Percentiles rank a stretch among this genome's conserved stretches.
Evolutionary conservation across 2,888 invertebrate genomes (phyloP).

Genomic region (Biston stratarius): DNA sequence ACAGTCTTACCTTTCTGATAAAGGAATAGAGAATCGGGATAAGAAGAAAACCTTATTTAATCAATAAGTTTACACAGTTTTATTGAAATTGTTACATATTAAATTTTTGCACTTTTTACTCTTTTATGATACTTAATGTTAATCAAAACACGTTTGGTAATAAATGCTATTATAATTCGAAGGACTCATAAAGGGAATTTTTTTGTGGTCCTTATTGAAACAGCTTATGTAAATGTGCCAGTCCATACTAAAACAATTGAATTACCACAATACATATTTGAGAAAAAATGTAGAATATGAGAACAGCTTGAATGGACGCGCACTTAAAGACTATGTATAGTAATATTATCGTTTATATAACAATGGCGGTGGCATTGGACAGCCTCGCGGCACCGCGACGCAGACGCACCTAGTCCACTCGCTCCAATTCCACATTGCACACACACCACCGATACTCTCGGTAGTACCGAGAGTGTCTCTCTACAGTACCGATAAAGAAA

Average conservation of each 20-base stretch:
- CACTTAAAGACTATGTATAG: conserved; percentile 52
- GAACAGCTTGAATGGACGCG: conserved; percentile 52
- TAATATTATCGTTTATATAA: conserved; percentile 50
- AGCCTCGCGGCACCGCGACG: conserved; percentile 45
- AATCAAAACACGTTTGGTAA: conserved; percentile 85
- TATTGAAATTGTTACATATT: conserved; percentile 85
- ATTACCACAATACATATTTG: conserved; percentile 50
- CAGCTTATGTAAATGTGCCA: conserved; percentile 66
- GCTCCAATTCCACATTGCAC: conserved; percentile 51
- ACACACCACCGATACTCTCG: conserved; percentile 54
- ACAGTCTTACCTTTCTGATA: conserved; percentile 60
- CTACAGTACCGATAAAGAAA: conserved; percentile 71
- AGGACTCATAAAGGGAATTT: conserved; percentile 73
- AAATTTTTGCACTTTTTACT: conserved; percentile 85
- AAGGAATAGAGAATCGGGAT: conserved; percentile 34
- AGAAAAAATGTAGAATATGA: conserved; percentile 50
- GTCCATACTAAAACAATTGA: conserved; percentile 54
- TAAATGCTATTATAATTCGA: conserved; percentile 84
- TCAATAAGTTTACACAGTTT: conserved; percentile 83
- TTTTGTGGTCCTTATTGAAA: conserved; percentile 75
- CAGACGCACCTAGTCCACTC: conserved; percentile 45
- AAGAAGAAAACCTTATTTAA: conserved; percentile 66
- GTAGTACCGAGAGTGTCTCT: conserved; percentile 70
- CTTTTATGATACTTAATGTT: conserved; percentile 79
- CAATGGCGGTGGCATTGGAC: conserved; percentile 52